These are phyloP conservation scores for Sinocyclocheilus rhinocerous DNA, from an alignment of 2,113 vertebrate genomes.

Conservation along the genomic window DNA sequence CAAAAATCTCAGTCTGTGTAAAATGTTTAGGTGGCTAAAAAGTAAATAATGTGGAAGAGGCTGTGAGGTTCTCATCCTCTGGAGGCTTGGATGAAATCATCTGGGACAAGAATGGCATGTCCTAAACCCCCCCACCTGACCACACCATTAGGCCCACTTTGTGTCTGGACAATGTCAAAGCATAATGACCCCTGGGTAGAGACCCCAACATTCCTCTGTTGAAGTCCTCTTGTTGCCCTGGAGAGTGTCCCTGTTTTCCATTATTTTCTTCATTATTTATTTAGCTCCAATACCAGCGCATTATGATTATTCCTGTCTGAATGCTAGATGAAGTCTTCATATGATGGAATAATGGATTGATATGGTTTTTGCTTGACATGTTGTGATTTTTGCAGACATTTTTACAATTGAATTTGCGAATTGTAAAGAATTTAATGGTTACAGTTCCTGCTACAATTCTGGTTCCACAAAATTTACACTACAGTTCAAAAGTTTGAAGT, in stretches of 20 bases:
- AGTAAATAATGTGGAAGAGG: slow-evolving; percentile 33
- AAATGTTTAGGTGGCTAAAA: slow-evolving; percentile 35
- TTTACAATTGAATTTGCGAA: neutral
- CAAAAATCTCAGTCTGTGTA: neutral
- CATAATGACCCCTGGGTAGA: slow-evolving; percentile 44
- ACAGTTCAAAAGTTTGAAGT: neutral
- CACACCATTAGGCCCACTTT: slow-evolving; percentile 52
- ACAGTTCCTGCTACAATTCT: neutral
- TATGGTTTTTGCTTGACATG: slow-evolving; percentile 31
- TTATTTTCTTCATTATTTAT: slow-evolving; percentile 55
- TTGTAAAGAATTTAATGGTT: neutral
- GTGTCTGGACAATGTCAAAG: slow-evolving; percentile 36
- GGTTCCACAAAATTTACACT: neutral
- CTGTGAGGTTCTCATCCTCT: slow-evolving; percentile 24
- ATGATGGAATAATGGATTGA: slow-evolving; percentile 42
- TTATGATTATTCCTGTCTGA: slow-evolving; percentile 47
- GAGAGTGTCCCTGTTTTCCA: slow-evolving; percentile 32
- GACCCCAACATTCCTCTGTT: slow-evolving; percentile 50
- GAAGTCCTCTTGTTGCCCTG: slow-evolving; percentile 22
- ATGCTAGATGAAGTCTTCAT: slow-evolving; percentile 38
- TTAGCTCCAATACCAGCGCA: slow-evolving; percentile 36
- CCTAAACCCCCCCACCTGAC: slow-evolving; percentile 38
- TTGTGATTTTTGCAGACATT: slow-evolving; percentile 16
- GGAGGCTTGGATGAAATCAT: slow-evolving; percentile 29
- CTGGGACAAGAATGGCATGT: slow-evolving; percentile 40